Evolutionary conservation across 1,140 invertebrate genomes (phyloP).

Genomic region (Rhagoletis pomonella): DNA sequence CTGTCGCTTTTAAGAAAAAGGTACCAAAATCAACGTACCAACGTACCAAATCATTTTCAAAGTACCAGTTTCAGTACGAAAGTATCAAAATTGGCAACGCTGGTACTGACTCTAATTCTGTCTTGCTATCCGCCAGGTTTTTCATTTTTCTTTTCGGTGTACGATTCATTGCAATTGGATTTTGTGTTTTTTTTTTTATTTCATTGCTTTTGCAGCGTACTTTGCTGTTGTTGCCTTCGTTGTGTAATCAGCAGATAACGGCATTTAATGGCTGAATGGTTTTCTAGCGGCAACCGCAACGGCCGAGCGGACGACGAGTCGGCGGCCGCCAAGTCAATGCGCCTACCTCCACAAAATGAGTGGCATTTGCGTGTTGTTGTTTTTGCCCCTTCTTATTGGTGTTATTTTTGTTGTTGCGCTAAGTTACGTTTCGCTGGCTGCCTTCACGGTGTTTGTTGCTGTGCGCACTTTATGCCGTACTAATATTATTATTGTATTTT

Average conservation of each 20-base stretch:
- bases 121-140: background rate
- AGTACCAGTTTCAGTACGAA: too few relatives aligned
- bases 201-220: slow-evolving; percentile 22
- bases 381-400: background rate
- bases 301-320: background rate
- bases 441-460: slow-evolving; percentile 35
- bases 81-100: background rate
- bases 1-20: background rate
- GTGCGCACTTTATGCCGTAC: background rate
- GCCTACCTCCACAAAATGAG: slow-evolving; percentile 10
- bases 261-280: slow-evolving; percentile 59
- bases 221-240: slow-evolving; percentile 56
- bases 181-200: background rate
- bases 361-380: slow-evolving; percentile 11
- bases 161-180: slow-evolving; percentile 32
- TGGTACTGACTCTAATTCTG: background rate
- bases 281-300: slow-evolving; percentile 43
- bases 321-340: background rate
- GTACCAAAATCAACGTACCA: too few relatives aligned
- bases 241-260: slow-evolving; percentile 59
- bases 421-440: slow-evolving; percentile 34
- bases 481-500: slow-evolving; percentile 14
- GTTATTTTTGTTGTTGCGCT: background rate
- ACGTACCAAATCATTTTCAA: too few relatives aligned
- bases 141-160: slow-evolving; percentile 2